A percentile compares a stretch with the other conserved stretches of the same genome.
Conservation (phyloP, 2,888 invertebrate genomes). For the Temnothorax unifasciatus region DNA sequence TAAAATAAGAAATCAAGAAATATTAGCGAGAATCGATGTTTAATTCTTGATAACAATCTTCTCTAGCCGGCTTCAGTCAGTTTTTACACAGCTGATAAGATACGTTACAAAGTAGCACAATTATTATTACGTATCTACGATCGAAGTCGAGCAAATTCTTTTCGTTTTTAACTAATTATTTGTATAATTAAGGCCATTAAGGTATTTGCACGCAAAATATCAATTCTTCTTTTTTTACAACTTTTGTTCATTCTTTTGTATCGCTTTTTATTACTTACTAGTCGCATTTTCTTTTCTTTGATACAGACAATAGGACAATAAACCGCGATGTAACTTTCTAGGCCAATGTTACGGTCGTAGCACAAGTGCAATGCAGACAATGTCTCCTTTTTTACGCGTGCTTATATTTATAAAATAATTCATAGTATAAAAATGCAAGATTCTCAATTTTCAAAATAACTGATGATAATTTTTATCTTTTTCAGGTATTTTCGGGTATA, state of each 20-base stretch:
- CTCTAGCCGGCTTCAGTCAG: neutral
- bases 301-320: conserved; percentile 2
- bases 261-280: neutral
- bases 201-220: neutral
- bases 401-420: neutral
- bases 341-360: conserved; percentile 47
- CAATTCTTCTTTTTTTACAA: neutral
- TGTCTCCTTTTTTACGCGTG: neutral
- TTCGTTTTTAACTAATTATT: neutral
- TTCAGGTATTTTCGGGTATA: neutral
- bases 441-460: neutral
- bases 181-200: neutral
- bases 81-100: neutral
- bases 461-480: neutral
- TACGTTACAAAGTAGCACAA: neutral
- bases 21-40: neutral
- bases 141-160: neutral
- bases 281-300: neutral
- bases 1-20: neutral
- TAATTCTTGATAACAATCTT: neutral
- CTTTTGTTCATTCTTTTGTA: neutral
- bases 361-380: conserved; percentile 20
- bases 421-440: neutral
- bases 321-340: conserved; percentile 22
- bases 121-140: neutral